phyloP scores from a whole-genome alignment of 1,140 invertebrate species.

The Drosophila melanica region DNA sequence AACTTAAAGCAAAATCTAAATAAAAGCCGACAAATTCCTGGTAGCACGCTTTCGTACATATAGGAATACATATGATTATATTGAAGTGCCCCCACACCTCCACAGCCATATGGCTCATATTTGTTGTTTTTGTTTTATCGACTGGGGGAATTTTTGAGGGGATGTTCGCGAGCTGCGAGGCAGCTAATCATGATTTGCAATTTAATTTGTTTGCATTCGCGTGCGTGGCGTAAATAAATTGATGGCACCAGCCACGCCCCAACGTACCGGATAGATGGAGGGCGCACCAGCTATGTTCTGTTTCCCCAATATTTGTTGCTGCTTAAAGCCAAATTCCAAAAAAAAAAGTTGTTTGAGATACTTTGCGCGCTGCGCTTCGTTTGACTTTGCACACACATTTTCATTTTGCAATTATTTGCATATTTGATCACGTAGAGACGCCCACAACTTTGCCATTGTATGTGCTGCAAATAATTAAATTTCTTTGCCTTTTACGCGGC shows the following conservation, averaged over 20 bases:
- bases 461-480: constrained; percentile 48
- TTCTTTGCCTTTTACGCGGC: constrained; percentile 25
- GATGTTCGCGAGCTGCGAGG: constrained; percentile 25
- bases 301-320: constrained; percentile 5
- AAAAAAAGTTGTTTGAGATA: constrained; percentile 25
- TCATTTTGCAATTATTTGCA: constrained; percentile 72
- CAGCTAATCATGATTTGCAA: constrained; percentile 80
- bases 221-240: constrained; percentile 78
- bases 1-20: constrained; percentile 20
- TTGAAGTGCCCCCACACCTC: constrained; percentile 22
- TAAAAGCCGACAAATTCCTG: constrained; percentile 6
- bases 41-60: not conserved
- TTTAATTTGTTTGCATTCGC: constrained; percentile 77
- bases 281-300: constrained; percentile 1
- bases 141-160: not conserved
- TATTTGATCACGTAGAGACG: constrained; percentile 64
- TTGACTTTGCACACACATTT: constrained; percentile 49
- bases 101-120: constrained; percentile 23
- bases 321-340: constrained; percentile 28
- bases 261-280: not conserved
- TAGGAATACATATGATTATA: constrained; percentile 30
- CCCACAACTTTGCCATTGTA: constrained; percentile 12
- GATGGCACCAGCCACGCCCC: constrained; percentile 57
- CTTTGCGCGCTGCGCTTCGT: constrained; percentile 37
- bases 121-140: constrained; percentile 18